Conservation (phyloP, 2,888 invertebrate species). For the Taphrorychus bicolor region DNA sequence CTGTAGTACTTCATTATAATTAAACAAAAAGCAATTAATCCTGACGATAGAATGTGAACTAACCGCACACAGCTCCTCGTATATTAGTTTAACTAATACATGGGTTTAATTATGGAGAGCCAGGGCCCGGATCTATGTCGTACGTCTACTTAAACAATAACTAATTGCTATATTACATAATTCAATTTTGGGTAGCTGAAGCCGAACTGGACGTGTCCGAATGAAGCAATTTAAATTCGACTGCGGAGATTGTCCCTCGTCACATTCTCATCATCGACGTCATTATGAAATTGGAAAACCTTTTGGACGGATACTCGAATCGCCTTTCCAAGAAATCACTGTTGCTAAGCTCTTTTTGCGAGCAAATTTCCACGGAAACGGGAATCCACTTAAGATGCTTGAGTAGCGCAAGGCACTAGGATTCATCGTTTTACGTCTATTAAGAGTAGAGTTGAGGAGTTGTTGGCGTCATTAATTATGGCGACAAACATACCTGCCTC, state of each 20-base stretch:
- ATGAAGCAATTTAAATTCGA: conserved; percentile 7
- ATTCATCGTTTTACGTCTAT: conserved; percentile 6
- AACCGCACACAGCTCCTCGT: conserved; percentile 10
- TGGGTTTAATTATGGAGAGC: conserved; percentile 26
- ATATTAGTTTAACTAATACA: conserved; percentile 34
- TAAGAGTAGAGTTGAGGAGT: conserved; percentile 4
- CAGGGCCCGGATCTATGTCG: conserved; percentile 13
- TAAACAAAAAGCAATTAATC: conserved; percentile 37
- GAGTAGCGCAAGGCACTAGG: background rate
- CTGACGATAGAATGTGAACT: conserved; percentile 22
- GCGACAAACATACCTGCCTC: conserved; percentile 1
- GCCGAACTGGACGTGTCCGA: background rate
- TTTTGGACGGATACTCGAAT: background rate
- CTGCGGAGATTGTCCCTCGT: background rate
- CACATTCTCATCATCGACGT: background rate
- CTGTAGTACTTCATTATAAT: conserved; percentile 30
- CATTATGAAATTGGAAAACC: background rate
- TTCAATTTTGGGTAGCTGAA: background rate
- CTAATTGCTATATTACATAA: conserved; percentile 13
- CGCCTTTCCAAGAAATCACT: background rate
- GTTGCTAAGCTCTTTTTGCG: background rate
- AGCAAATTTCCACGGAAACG: background rate
- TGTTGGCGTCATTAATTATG: conserved; percentile 5
- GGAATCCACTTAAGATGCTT: conserved; percentile 1
- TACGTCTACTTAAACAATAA: conserved; percentile 12